phyloP scores from a whole-genome alignment of 1,140 invertebrate species.

The Elysia chlorotica region DNA sequence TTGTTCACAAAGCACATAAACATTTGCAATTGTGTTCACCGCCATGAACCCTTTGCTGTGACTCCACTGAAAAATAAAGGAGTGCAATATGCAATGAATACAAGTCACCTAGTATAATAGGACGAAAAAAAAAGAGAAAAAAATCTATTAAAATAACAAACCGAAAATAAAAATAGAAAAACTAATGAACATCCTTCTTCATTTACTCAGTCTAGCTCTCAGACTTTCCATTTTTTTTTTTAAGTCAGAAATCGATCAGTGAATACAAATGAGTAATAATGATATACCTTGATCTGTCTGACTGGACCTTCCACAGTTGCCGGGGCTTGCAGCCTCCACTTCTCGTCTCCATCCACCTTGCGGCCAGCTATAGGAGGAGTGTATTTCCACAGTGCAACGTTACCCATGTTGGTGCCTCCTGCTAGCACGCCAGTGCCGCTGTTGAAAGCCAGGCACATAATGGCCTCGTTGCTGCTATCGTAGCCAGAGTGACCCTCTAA shows the following conservation, averaged over 20 bases:
- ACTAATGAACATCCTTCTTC: too few species aligned
- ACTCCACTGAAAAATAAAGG: conserved; percentile 63
- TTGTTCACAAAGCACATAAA: conserved; percentile 85
- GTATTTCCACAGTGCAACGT: conserved; percentile 86
- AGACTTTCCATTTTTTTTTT: too few species aligned
- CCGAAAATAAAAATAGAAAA: too few species aligned
- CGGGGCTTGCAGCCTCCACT: conserved; percentile 65
- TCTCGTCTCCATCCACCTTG: conserved; percentile 56
- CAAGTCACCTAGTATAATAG: too few species aligned
- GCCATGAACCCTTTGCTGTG: conserved; percentile 69
- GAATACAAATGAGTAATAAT: too few species aligned
- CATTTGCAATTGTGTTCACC: conserved; percentile 83
- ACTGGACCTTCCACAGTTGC: conserved; percentile 63
- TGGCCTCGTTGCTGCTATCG: conserved; percentile 67
- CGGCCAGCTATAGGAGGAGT: conserved; percentile 40
- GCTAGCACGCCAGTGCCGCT: conserved; percentile 70
- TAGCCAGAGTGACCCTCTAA: conserved; percentile 63
- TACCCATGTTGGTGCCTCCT: conserved; percentile 89
- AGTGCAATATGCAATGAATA: too few species aligned
- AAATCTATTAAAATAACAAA: too few species aligned
- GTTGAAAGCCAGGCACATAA: conserved; percentile 76
- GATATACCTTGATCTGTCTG: conserved; percentile 58
- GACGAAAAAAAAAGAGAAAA: too few species aligned
- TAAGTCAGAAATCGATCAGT: too few species aligned
- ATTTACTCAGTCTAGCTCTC: too few species aligned